Conservation (phyloP, 2,797 vertebrate species). For the Chelon auratus region DNA sequence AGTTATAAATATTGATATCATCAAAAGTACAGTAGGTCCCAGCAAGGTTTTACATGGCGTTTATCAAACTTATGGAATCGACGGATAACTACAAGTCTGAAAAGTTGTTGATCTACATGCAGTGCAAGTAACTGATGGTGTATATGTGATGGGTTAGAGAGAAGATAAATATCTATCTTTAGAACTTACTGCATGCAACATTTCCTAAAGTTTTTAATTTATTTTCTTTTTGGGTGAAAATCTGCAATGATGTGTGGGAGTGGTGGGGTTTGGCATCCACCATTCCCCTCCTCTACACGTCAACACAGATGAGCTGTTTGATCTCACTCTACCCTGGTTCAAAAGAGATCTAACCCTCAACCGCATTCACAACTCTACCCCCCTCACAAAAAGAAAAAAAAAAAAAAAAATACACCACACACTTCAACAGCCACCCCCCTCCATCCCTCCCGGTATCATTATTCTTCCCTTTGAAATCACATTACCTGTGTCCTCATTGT, state of each 20-base stretch:
- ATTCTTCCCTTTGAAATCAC: conserved; percentile 68
- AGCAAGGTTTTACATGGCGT: too few relatives aligned
- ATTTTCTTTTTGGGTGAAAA: background rate
- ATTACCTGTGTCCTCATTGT: conserved; percentile 68
- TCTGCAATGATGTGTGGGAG: conserved; percentile 55
- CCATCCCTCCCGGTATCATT: conserved; percentile 29
- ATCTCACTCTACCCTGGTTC: conserved; percentile 62
- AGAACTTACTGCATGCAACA: background rate
- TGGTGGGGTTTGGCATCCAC: conserved; percentile 42
- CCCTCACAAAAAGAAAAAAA: conserved; percentile 18
- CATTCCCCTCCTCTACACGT: conserved; percentile 15
- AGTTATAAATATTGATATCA: too few relatives aligned
- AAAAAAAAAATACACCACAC: conserved; percentile 12
- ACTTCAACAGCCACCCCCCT: conserved; percentile 19
- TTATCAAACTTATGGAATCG: too few relatives aligned
- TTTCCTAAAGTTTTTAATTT: background rate
- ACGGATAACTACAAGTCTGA: too few relatives aligned
- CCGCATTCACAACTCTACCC: conserved; percentile 21
- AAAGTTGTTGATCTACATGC: too few relatives aligned
- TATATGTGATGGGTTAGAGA: too few relatives aligned
- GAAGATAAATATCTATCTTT: background rate
- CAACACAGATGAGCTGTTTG: conserved; percentile 61
- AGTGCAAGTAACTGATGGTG: too few relatives aligned
- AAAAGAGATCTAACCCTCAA: conserved; percentile 49
- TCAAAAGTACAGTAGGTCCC: too few relatives aligned